Percentiles rank a stretch among this genome's conserved stretches.
Evolutionary conservation across 2,797 vertebrate species (phyloP).

Genomic region (Ctenopoma kingsleyae): DNA sequence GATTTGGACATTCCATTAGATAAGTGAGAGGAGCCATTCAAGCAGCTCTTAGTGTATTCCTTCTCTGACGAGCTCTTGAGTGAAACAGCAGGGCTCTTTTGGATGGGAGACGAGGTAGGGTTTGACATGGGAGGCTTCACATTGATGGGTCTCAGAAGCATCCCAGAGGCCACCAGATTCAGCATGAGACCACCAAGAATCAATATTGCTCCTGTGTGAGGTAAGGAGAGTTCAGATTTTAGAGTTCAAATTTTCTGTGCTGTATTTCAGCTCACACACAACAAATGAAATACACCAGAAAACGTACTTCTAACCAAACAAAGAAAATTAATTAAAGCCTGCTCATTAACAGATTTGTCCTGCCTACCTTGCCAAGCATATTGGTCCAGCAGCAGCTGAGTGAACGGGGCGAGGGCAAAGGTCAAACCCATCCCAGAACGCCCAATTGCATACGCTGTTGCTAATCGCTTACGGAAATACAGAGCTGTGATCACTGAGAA

Average conservation of each 20-base stretch:
- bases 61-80: slow-evolving; percentile 77
- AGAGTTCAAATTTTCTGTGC: background rate
- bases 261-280: background rate
- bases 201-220: slow-evolving; percentile 88
- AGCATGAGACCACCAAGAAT: slow-evolving; percentile 92
- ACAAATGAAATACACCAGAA: slow-evolving; percentile 1
- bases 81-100: slow-evolving; percentile 71
- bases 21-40: slow-evolving; percentile 76
- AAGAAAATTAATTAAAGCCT: background rate
- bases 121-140: slow-evolving; percentile 58
- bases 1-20: slow-evolving; percentile 79
- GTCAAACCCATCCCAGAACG: slow-evolving; percentile 95
- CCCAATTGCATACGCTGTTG: slow-evolving; percentile 88
- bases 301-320: background rate
- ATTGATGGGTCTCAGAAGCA: slow-evolving; percentile 88
- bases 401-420: slow-evolving; percentile 91
- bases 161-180: slow-evolving; percentile 92
- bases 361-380: slow-evolving; percentile 94
- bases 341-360: background rate
- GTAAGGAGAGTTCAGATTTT: slow-evolving; percentile 30
- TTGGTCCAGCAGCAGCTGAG: slow-evolving; percentile 89
- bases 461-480: slow-evolving; percentile 89
- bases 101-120: slow-evolving; percentile 64
- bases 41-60: slow-evolving; percentile 73
- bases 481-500: slow-evolving; percentile 88